These are phyloP conservation scores for Willisornis vidua DNA, from an alignment of 2,113 vertebrate species.

Conservation along the genomic window DNA sequence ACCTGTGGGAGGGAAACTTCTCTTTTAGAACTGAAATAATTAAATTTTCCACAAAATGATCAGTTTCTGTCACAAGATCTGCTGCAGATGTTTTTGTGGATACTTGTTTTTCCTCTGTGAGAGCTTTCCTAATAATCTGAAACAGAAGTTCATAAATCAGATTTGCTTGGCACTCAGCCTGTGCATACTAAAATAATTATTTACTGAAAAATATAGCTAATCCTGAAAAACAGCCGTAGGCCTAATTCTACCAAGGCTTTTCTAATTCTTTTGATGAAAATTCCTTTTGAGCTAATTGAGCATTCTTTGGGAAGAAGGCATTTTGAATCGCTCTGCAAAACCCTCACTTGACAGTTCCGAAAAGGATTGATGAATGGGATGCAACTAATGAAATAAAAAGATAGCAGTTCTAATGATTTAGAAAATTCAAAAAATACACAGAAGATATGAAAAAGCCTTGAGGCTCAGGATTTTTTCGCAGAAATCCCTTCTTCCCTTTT, in stretches of 20 bases:
- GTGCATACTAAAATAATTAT: not conserved
- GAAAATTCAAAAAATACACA: not conserved
- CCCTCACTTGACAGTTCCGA: not conserved
- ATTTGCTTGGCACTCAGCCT: not conserved
- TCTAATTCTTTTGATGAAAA: not conserved
- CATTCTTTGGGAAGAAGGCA: not conserved
- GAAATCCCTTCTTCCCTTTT: not conserved
- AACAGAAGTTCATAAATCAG: constrained; percentile 10
- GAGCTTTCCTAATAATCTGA: constrained; percentile 83
- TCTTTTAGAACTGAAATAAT: constrained; percentile 85
- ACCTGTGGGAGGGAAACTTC: constrained; percentile 88
- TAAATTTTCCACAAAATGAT: constrained; percentile 85
- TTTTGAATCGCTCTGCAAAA: not conserved
- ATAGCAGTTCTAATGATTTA: not conserved
- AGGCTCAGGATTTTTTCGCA: not conserved
- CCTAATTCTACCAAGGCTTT: not conserved
- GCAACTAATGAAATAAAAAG: not conserved
- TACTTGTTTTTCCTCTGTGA: constrained; percentile 84
- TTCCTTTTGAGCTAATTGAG: not conserved
- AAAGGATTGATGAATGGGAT: not conserved
- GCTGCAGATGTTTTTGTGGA: constrained; percentile 86
- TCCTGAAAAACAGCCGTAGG: not conserved
- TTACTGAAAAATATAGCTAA: not conserved
- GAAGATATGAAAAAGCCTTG: not conserved
- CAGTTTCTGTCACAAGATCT: constrained; percentile 88